Base-by-base conservation (phyloP, 2,888 invertebrate genomes). In the Drosophila pseudotalamancana region DNA sequence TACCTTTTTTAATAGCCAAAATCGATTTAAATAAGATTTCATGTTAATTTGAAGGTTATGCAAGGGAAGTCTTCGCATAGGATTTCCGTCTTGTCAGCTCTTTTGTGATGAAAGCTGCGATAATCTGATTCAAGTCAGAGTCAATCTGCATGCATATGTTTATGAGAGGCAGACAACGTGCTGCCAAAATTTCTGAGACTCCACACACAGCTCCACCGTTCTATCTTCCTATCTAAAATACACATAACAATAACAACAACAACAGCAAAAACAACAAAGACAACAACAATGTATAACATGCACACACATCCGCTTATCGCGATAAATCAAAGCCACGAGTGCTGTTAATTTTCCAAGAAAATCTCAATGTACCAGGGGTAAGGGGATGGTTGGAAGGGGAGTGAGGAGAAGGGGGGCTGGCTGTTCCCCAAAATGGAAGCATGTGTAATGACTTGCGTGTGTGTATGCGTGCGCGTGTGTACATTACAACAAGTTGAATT, bases 251-350 rank as follows among this genome's bases (percentile, higher is more conserved):
- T 29, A 53, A 14, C 50, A 53, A 46, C 46, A 53, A 27, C 19
- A 65, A 18, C 16, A 37, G 23, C 46, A 57, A 51, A 25, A 39
- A 35, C 32, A 63, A 54, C 45, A 12, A 9, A 12, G 21, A 19
- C 31, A 54, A 49, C 31, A 62, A 74, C 63, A 80, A 69, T 55
- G 45, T 59, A 54, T 18, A 55, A 59, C 53, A 65, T 32, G 43
- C 18, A 40, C 43, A 37, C 34, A 55, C 40, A 72, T 82, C 83
- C 83, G 87, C 80, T 85, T 85, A 83, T 81, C 80, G 70, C 66
- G 79, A 84, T 84, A 87, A 84, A 87, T 84, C 84, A 84, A 87
- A 84, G 84, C 79, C 81, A 78, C 83, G 80, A 79, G 83, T 84
- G 86, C 66, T 87, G 86, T 84, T 85, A 87, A 87, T 82, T 87